Evolutionary conservation across 2,888 invertebrate species (phyloP), one percentile per base, ranked within the genome.

Genomic region (Sceliomorpha sp.): DNA sequence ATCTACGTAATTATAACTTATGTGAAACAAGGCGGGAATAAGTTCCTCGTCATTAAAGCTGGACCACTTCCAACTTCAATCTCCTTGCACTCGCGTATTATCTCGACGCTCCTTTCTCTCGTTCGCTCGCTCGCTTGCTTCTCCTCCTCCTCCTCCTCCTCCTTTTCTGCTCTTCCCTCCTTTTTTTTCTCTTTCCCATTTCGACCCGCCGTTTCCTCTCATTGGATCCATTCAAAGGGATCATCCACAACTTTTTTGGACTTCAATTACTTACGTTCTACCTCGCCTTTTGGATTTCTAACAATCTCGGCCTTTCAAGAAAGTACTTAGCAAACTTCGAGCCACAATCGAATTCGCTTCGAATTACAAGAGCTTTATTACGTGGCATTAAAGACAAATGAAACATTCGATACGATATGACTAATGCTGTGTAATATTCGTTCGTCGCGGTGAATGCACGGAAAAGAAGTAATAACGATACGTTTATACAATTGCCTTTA

Each of bases 61-160:
- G 80, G 79, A 78, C 62, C 60, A 45, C 27, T 75, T 80, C 79
- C 77, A 80, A 71, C 48, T 68, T 60, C 53, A 67, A 74, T 68
- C 68, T 62, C 59, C 62, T 50, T 40, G 60, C 62, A 56, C 62
- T 58, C 20, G 42, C 45, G 56, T 62, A 68, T 58, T 68, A 56
- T 56, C 60, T 58, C 68, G 44, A 36, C 50, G 63, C 62, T 70
- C 50, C 39, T 48, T 53, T 32, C 24, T 32, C 47, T 51, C 20
- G 20, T 20, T 20, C n/a, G n/a, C n/a, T n/a, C n/a, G n/a, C n/a
- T n/a, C n/a, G n/a, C n/a, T 34, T 31, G 6, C 17, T 13, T 9
- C 12, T 9, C 9, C 26, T 7, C 24, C 29, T 44, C 13, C 27
- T 24, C 34, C 44, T 55, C 36, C n/a, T n/a, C n/a, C n/a, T n/a